Percentiles rank a stretch among this genome's conserved stretches.
Evolutionary conservation across 1,140 invertebrate genomes (phyloP).

Genomic region (Zaprionus davidi): DNA sequence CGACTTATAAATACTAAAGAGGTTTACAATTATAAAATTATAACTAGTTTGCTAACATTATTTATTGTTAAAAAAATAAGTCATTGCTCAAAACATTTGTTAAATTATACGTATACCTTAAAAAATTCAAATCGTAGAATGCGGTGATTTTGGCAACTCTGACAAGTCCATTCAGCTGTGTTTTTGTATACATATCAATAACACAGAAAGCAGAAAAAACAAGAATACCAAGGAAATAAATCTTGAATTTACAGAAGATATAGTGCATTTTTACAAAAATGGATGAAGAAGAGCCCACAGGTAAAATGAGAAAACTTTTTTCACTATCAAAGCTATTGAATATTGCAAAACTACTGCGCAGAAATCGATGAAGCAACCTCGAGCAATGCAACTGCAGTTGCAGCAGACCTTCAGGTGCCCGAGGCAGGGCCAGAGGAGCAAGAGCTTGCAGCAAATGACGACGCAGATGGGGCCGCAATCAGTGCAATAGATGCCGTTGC

Average conservation of each 20-base stretch:
- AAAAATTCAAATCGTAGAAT: not conserved
- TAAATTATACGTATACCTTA: not conserved
- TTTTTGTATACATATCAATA: constrained; percentile 51
- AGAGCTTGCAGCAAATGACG: not conserved
- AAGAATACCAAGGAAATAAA: constrained; percentile 24
- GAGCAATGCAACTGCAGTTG: constrained; percentile 23
- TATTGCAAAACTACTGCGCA: constrained; percentile 27
- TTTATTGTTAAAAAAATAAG: not conserved
- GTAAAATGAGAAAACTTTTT: constrained; percentile 17
- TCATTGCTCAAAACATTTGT: not conserved
- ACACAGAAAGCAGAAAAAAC: constrained; percentile 43
- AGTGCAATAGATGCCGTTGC: constrained; percentile 43
- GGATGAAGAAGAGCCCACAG: constrained; percentile 66
- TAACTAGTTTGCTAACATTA: not conserved
- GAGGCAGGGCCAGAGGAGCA: constrained; percentile 14
- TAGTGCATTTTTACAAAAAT: constrained; percentile 28
- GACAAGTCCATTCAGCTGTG: constrained; percentile 35
- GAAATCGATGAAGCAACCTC: constrained; percentile 61
- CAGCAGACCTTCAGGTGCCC: constrained; percentile 15
- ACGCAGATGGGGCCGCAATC: constrained; percentile 2
- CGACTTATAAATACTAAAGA: not conserved
- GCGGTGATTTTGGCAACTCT: constrained; percentile 28
- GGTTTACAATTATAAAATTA: not conserved
- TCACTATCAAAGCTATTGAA: not conserved
- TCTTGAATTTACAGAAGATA: constrained; percentile 15